A percentile compares a stretch with the other conserved stretches of the same genome.
These are phyloP conservation scores for Tyria jacobaeae DNA, from an alignment of 2,888 invertebrate genomes.

Conservation along the genomic window DNA sequence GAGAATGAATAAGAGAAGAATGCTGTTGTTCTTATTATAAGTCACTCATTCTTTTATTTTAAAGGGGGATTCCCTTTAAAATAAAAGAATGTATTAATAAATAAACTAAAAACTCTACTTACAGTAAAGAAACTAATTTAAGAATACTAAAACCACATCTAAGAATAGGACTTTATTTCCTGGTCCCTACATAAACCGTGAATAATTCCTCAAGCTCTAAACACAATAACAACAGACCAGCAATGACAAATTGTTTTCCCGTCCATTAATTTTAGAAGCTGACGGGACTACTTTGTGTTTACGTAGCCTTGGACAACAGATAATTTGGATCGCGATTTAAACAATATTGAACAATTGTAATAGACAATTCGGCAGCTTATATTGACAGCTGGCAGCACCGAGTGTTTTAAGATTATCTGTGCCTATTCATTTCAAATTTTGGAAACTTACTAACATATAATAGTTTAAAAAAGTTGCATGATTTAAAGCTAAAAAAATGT, in stretches of 20 bases:
- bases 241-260: constrained; percentile 5
- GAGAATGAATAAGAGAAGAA: too few species aligned
- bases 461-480: not conserved
- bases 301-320: constrained; percentile 25
- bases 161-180: too few species aligned
- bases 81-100: too few species aligned
- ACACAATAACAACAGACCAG: not conserved
- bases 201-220: not conserved
- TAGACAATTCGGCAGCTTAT: constrained; percentile 14
- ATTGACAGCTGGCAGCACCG: constrained; percentile 8
- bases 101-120: too few species aligned
- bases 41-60: too few species aligned
- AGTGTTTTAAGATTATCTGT: constrained; percentile 2
- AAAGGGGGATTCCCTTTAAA: too few species aligned
- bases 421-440: too few species aligned
- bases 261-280: not conserved
- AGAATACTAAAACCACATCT: too few species aligned
- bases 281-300: not conserved
- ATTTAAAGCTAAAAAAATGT: not conserved
- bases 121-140: too few species aligned
- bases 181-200: too few species aligned
- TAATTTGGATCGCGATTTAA: constrained; percentile 10
- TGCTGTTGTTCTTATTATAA: too few species aligned
- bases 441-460: too few species aligned
- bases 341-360: constrained; percentile 5